Conservation (phyloP, 2,797 vertebrate genomes). For the Helarctos malayanus region DNA sequence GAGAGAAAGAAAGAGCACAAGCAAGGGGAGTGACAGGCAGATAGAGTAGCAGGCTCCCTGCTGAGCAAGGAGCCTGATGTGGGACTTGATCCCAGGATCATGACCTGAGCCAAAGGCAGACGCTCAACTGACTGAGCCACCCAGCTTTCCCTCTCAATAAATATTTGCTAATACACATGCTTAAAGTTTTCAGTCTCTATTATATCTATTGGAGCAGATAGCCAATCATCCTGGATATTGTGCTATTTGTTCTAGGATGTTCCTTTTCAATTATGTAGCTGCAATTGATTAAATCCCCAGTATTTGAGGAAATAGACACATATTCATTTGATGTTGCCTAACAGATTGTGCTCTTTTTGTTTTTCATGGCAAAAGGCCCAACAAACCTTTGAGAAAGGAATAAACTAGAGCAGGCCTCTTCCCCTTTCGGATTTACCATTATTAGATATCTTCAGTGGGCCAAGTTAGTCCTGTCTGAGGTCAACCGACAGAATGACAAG, state of each 20-base stretch:
- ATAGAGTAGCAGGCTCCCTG: too few species aligned
- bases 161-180: background rate
- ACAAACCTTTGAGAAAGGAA: background rate
- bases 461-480: background rate
- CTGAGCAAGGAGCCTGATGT: too few species aligned
- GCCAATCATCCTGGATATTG: background rate
- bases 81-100: too few species aligned
- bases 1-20: too few species aligned
- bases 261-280: background rate
- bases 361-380: background rate
- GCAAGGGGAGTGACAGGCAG: too few species aligned
- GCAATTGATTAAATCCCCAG: background rate
- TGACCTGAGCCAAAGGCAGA: too few species aligned
- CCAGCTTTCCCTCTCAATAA: background rate
- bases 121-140: too few species aligned
- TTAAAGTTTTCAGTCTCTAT: background rate
- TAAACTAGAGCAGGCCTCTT: background rate
- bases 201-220: background rate
- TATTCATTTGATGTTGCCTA: background rate
- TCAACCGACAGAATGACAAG: background rate
- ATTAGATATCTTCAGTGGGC: background rate
- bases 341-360: background rate
- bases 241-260: background rate
- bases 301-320: background rate
- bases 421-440: background rate